Base-by-base conservation (phyloP, 2,797 vertebrate species). In the Peromyscus eremicus region DNA sequence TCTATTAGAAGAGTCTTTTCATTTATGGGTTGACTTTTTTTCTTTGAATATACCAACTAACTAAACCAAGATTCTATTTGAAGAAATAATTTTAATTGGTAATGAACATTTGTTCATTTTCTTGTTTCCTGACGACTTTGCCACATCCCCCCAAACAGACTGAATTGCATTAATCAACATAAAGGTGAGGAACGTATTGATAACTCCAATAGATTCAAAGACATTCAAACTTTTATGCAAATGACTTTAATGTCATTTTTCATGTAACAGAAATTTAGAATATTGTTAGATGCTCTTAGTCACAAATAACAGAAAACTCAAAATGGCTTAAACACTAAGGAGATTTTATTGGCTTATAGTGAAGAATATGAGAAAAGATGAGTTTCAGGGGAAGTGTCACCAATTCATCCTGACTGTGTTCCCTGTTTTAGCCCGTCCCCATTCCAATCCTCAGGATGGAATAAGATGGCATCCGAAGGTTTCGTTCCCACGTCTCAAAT, bases 281-380 rank as follows among this genome's bases (percentile, higher is more conserved):
- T 62, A 81, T 75, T 77, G 89, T 94, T 93, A 66, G 16, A n/a
- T 90, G 37, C 34, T 80, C 13, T 94, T 62, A 88, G 71, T 91
- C 37, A 91, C 32, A 95, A 86, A 29, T 79, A 95, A 77, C 16
- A 95, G 46, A 55, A 92, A 92, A 60, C 32, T 73, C 32, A 85
- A 94, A 91, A 82, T 88, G 46, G 8, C 55, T 94, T 87, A 92
- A 81, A 89, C 25, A 52, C n/a, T 66, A 32, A 85, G 73, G 49
- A 95, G 77, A 68, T 49, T 49, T 49, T 49, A 49, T 81, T 82
- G 43, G 2, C 23, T 76, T 8, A 34, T 34, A 77, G 10, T 27
- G 34, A 3, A 84, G 75, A 60, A 55, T 73, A 32, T 62, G 40
- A 73, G 62, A 6, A 49, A 19, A 43, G 4, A 27, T 68, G 34